Base-by-base conservation (phyloP, 2,797 vertebrate species). In the Pelodytes ibericus region DNA sequence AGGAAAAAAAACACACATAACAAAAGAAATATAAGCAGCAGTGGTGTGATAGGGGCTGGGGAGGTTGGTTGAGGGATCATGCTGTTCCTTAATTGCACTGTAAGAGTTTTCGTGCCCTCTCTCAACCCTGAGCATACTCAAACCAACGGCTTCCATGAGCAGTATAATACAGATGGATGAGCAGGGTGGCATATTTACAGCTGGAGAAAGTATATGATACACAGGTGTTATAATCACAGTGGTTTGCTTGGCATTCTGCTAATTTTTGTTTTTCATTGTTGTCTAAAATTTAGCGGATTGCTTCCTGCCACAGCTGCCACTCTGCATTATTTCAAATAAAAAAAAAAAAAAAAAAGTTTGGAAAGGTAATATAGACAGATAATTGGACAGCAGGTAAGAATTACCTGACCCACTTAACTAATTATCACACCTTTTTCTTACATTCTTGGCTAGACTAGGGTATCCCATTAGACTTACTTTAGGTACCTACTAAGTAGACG, bases 21-120 rank as follows among this genome's bases (percentile, higher is more conserved):
- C 41, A 56, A 78, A 80, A 82, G 86, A 86, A 85, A 85, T 84
- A 86, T 86, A 81, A 89, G 87, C 77, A 82, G 22, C 79, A 78
- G 57, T 77, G 81, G 82, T 80, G 80, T 83, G 85, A 85, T 83
- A 84, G 77, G 18, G 44, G 63, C 3, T 20, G 36, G 7, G 36
- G 7, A 8, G 15, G 22, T 26, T 36, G 18, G 29, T 24, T 60
- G 29, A 80, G 63, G 74, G 80, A 81, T 81, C 69, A 72, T 60
- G 69, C 58, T 31, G 59, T 53, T 84, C 84, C 83, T 87, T 86
- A 82, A 84, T 82, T 81, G 77, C 69, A 81, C 70, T 84, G 82
- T 77, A 74, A 82, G 82, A 82, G n/a, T 87, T 83, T 83, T 82
- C 83, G 56, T 83, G 80, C 80, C 79, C 84, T 33, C 71, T 77